Conservation (phyloP, 2,113 vertebrate species). For the Pseudorectes ferrugineus region DNA sequence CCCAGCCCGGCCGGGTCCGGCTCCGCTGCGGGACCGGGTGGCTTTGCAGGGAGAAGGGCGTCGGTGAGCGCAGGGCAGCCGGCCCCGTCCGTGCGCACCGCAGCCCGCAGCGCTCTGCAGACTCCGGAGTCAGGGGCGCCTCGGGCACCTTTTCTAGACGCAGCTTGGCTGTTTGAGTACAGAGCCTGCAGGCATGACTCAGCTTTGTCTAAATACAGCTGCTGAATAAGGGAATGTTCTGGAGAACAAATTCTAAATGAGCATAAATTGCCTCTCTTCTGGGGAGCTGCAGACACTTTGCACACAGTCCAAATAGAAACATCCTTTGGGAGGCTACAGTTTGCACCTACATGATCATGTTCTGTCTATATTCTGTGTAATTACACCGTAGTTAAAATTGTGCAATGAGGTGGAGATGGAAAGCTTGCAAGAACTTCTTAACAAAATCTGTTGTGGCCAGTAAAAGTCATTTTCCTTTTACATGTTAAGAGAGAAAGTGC, state of each 20-base stretch:
- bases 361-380: not conserved
- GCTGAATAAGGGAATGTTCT: not conserved
- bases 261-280: not conserved
- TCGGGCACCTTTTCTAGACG: not conserved
- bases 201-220: not conserved
- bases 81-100: fast-evolving
- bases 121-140: not conserved
- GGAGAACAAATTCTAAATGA: not conserved
- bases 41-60: not conserved
- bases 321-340: fast-evolving
- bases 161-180: not conserved
- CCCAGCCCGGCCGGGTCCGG: no score
- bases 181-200: conserved; percentile 2
- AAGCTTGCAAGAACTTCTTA: not conserved
- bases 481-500: not conserved
- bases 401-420: not conserved
- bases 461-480: not conserved
- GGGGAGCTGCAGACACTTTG: not conserved
- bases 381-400: not conserved
- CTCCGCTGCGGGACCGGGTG: not conserved
- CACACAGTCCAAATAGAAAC: not conserved
- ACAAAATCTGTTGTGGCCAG: not conserved
- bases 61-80: not conserved
- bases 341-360: fast-evolving
- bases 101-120: not conserved